Evolutionary conservation across 1,140 invertebrate genomes (phyloP), one percentile per base, ranked within the genome.

Genomic region (Diorhabda carinulata): DNA sequence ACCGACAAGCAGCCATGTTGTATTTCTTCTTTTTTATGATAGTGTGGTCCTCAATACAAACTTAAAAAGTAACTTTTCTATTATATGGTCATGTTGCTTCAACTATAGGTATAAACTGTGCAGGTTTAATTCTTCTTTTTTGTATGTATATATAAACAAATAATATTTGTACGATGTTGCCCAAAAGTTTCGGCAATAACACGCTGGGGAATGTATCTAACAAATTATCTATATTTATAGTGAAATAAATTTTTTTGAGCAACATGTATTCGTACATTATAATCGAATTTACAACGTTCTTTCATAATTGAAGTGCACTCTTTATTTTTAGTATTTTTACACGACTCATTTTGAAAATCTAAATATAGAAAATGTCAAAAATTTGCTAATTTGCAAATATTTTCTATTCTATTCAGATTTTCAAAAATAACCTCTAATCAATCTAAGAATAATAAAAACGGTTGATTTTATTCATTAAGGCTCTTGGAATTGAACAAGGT

Each of bases 401-500:
- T 52, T 2, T 52, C 47, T 52, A 52, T 6, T 52, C 47, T 6
- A 52, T 6, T 52, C 45, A 52, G 47, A 52, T 52, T 52, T 52
- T 52, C 2, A 52, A 4, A 62, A 58, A 60, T 9, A 42, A 42
- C 10, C 59, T 7, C 7, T 60, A 25, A 60, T 60, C 25, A 10
- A 6, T 66, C 42, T 63, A 61, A 60, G 59, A 43, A 67, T 65
- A 70, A 57, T 67, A 64, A 64, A 72, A 69, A 72, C 68, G 70
- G 61, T 61, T 60, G 57, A 67, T 70, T 70, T 57, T 72, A 62
- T 25, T 25, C 25, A 25, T 61, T 74, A 73, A 73, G 72, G 72
- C 72, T 73, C 61, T 57, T 67, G 52, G 68, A 73, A 73, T 73
- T 73, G 72, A 73, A 73, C 71, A 68, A 42, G 57, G 47, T 57